Evolutionary conservation across 2,113 vertebrate species (phyloP).

Genomic region (Pogonocichla stellata): DNA sequence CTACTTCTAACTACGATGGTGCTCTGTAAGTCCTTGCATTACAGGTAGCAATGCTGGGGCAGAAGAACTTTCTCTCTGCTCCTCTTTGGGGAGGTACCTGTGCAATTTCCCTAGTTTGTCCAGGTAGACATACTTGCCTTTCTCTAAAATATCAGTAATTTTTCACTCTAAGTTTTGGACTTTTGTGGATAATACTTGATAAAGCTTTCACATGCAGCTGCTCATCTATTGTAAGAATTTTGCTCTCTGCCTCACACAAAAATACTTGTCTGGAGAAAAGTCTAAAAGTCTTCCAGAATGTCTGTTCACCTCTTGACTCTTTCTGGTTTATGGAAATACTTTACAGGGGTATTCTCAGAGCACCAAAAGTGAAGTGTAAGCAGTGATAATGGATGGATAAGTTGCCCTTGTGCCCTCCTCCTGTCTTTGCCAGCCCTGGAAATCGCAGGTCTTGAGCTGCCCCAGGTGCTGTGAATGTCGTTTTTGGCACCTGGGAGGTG

Average conservation of each 20-base stretch:
- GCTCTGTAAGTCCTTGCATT: not conserved
- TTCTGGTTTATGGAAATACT: not conserved
- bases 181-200: not conserved
- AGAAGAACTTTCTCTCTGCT: not conserved
- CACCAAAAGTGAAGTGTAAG: not conserved
- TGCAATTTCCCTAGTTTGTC: not conserved
- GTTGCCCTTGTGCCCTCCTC: not conserved
- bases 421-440: not conserved
- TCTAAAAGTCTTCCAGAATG: not conserved
- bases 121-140: not conserved
- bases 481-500: not conserved
- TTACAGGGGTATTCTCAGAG: not conserved
- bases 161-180: not conserved
- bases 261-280: not conserved
- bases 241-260: not conserved
- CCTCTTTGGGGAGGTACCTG: not conserved
- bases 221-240: not conserved
- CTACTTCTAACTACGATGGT: not conserved
- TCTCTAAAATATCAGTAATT: not conserved
- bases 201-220: not conserved
- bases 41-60: not conserved
- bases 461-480: not conserved
- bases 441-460: not conserved
- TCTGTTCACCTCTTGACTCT: not conserved
- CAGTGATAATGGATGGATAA: not conserved